Conservation (phyloP, 2,888 invertebrate species). For the Habroteleia sp. region DNA sequence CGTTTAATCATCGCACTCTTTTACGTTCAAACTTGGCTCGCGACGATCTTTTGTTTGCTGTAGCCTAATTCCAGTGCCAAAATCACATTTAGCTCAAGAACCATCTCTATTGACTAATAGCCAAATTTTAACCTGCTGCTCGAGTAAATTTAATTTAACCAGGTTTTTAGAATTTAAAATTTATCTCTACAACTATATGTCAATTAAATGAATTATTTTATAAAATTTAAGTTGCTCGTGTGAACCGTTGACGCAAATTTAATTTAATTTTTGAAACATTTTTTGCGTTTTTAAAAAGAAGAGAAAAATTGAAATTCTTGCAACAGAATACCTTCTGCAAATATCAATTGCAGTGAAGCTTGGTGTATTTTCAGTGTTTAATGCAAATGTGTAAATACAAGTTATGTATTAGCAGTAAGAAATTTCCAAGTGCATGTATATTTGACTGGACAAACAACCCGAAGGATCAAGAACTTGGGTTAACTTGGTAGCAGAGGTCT, state of each 20-base stretch:
- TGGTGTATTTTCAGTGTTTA: conserved; percentile 39
- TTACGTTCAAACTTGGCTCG: conserved; percentile 32
- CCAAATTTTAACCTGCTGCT: conserved; percentile 11
- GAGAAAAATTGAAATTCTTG: too few relatives aligned
- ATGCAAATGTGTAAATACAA: conserved; percentile 59
- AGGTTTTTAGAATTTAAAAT: too few relatives aligned
- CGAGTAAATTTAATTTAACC: too few relatives aligned
- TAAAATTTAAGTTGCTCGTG: too few relatives aligned
- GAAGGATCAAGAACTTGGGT: conserved; percentile 63
- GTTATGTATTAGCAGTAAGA: conserved; percentile 43
- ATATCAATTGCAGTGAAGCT: conserved; percentile 26
- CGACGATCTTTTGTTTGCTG: conserved; percentile 36
- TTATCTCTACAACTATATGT: too few relatives aligned
- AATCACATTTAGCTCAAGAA: conserved; percentile 41
- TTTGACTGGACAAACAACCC: conserved; percentile 67
- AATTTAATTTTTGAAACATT: too few relatives aligned
- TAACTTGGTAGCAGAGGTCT: conserved; percentile 41
- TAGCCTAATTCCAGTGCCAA: conserved; percentile 46
- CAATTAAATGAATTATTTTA: too few relatives aligned
- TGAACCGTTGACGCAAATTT: too few relatives aligned
- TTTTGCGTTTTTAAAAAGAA: too few relatives aligned
- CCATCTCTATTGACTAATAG: conserved; percentile 45
- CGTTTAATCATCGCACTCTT: conserved; percentile 13
- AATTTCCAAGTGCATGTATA: conserved; percentile 62
- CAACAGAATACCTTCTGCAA: too few relatives aligned